phyloP scores from a whole-genome alignment of 2,113 vertebrate species.

The Oreochromis aureus region DNA sequence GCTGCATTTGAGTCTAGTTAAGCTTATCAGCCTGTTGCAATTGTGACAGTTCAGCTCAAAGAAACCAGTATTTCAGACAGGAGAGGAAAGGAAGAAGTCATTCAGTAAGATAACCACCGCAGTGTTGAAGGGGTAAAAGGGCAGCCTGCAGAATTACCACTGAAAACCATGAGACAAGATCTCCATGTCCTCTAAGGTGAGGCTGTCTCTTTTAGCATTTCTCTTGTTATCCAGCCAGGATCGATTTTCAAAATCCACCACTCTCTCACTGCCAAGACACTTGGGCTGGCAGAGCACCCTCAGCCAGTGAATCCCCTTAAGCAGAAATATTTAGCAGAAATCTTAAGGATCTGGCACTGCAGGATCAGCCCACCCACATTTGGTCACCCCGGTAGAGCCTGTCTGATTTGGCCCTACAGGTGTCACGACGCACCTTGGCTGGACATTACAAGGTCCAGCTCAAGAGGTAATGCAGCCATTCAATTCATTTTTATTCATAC shows the following conservation, averaged over 20 bases:
- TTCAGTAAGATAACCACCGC: neutral
- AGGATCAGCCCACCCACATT: neutral
- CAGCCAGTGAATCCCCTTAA: neutral
- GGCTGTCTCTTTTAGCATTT: neutral
- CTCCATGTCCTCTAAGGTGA: neutral
- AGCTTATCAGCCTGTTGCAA: neutral
- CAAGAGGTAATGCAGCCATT: neutral
- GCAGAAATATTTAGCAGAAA: neutral
- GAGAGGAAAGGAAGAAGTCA: neutral
- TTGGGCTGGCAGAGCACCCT: neutral
- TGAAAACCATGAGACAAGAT: neutral
- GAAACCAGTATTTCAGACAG: neutral
- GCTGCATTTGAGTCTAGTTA: neutral
- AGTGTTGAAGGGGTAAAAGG: neutral
- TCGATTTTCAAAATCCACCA: neutral
- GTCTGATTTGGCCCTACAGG: neutral
- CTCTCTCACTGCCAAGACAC: neutral
- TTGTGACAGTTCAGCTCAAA: neutral
- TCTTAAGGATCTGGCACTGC: rapidly evolving
- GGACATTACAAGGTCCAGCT: neutral
- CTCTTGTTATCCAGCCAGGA: neutral
- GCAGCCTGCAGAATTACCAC: neutral
- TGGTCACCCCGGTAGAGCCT: neutral
- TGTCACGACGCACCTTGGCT: neutral
- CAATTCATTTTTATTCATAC: neutral